Base-by-base conservation (phyloP, 2,797 vertebrate genomes). In the Tarsius wallacei region DNA sequence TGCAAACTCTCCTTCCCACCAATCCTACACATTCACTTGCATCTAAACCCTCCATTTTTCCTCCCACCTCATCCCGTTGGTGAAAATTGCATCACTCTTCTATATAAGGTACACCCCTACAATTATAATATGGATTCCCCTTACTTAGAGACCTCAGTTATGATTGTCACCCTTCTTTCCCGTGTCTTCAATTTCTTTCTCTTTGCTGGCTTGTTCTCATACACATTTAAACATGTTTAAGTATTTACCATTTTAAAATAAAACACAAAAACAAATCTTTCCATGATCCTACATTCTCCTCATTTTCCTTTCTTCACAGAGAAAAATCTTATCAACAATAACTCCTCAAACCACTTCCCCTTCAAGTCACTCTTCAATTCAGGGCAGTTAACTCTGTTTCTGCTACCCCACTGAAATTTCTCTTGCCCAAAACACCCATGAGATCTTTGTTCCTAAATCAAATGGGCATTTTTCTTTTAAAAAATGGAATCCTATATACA, bases 221-320 rank as follows among this genome's bases (percentile, higher is more conserved):
- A 24, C 49, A 64, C 53, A 82, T 77, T 94, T 77, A 82, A 82
- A 73, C 24, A 36, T 28, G 7, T 76, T 89, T 78, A 81, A 55
- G 7, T 87, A 90, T 83, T 28, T 87, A 78, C 7, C 1, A 28
- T 68, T 55, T 74, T 93, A 82, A 92, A 90, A 73, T n/a, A 76
- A 57, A 85, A 57, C 51, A 22, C 33, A 82, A 90, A 61, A 61
- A 21, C 19, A 89, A 85, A 92, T 86, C 21, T 82, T 42, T 51
- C 24, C 68, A 28, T 49, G 19, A 91, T 13, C 13, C 21, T 80
- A 36, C 11, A 87, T n/a, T 73, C 28, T 59, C 19, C n/a, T 36
- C 49, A 31, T 74, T 66, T 66, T 73, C 16, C 28, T 66, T 68
- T 74, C 66, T 59, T 74, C 66, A 77, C 53, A 70, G 66, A 87